Base-by-base conservation (phyloP, 2,113 vertebrate species). In the Rhea americana region DNA sequence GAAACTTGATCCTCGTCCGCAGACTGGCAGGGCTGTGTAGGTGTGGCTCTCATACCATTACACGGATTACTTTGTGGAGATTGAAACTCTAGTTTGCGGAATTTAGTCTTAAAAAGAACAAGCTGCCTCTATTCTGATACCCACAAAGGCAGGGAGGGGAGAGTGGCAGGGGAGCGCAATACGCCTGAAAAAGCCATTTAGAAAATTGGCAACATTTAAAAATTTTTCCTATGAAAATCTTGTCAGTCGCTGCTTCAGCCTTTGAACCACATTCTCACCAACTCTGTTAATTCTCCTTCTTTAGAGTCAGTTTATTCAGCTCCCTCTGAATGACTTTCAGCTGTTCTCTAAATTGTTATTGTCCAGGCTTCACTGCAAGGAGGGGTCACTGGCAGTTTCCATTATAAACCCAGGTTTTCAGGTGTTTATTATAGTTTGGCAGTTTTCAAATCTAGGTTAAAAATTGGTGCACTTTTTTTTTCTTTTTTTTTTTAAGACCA, bases 361-460 rank as follows among this genome's bases (percentile, higher is more conserved):
- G 90, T 95, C 87, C 95, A 93, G 89, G 85, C 73, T 94, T 45
- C 56, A 26, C 5, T 94, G 85, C 93, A 93, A 76, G 2, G 13
- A 95, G 82, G 87, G 91, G 95, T 96, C 93, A 95, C 93, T 96
- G 24, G 65, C 61, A 82, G 82, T 96, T 97, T 93, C 89, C 80
- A 82, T 91, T 94, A 86, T 91, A 96, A 95, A 91, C 85, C 62
- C 65, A 80, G 67, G 87, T 95, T 95, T 91, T 95, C 94, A 94
- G 94, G 95, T 97, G 95, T 96, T 96, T 96, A 96, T 93, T 96
- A 22, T 94, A 97, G 92, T 89, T 95, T 96, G 91, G 91, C 93
- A 92, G 94, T 94, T 96, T 89, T 86, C 75, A 96, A 96, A 94
- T 92, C 77, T 91, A 65, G 67, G 88, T 93, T 96, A 93, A 97